These are phyloP conservation scores for Amblyornis subalaris DNA, from an alignment of 2,113 vertebrate species.

Conservation along the genomic window DNA sequence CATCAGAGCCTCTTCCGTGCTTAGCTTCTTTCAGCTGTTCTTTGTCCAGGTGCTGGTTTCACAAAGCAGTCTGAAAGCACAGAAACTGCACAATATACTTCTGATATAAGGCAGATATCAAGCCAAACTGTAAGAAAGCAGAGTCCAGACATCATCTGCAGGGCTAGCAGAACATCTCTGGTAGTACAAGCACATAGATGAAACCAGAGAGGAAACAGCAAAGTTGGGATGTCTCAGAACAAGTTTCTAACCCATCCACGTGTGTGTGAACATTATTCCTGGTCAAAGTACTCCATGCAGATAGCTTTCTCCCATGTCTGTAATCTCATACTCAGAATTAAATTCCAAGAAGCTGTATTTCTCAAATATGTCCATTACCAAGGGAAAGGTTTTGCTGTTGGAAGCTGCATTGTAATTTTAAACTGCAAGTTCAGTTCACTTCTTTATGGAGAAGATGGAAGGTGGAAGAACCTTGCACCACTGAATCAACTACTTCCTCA, in stretches of 20 bases:
- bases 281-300: neutral
- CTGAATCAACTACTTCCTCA: neutral
- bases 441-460: neutral
- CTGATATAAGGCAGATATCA: neutral
- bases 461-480: neutral
- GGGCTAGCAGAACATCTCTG: neutral
- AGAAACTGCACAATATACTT: neutral
- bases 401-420: neutral
- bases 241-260: neutral
- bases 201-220: neutral
- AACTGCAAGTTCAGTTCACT: neutral
- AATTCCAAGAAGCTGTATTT: neutral
- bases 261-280: neutral
- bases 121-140: neutral
- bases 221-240: neutral
- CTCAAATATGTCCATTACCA: neutral
- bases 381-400: neutral
- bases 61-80: neutral
- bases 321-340: neutral
- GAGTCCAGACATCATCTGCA: neutral
- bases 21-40: neutral
- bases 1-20: neutral
- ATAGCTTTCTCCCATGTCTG: neutral
- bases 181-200: neutral
- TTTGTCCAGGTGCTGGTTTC: neutral